Conservation (phyloP, 2,113 vertebrate species). For the Sitta europaea region DNA sequence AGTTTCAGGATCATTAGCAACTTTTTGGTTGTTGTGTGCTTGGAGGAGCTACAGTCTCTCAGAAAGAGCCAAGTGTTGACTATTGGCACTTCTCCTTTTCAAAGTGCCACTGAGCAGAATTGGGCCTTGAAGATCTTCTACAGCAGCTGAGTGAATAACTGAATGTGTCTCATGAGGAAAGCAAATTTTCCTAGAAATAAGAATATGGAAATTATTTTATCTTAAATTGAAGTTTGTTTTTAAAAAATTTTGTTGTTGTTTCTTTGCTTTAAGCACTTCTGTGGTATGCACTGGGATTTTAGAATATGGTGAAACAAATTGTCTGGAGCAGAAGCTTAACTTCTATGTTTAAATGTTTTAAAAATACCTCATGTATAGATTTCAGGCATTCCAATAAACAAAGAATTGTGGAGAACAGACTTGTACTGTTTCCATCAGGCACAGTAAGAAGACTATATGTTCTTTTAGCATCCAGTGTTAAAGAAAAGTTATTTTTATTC, state of each 20-base stretch:
- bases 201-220: neutral
- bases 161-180: neutral
- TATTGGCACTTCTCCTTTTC: neutral
- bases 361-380: constrained; percentile 63
- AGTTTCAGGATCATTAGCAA: neutral
- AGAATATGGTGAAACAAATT: constrained; percentile 20
- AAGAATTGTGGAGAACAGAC: constrained; percentile 51
- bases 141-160: neutral
- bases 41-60: neutral
- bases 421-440: constrained; percentile 45
- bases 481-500: constrained; percentile 73
- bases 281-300: neutral
- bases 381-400: constrained; percentile 63
- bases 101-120: neutral
- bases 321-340: constrained; percentile 27
- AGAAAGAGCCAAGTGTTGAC: neutral
- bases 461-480: constrained; percentile 65
- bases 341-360: constrained; percentile 58
- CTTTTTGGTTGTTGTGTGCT: neutral
- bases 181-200: neutral
- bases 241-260: neutral
- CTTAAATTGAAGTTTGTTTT: neutral
- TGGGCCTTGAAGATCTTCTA: neutral
- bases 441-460: constrained; percentile 53
- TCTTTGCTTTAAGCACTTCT: neutral